Evolutionary conservation across 2,888 invertebrate genomes (phyloP).

Genomic region (Blastobasis adustella): DNA sequence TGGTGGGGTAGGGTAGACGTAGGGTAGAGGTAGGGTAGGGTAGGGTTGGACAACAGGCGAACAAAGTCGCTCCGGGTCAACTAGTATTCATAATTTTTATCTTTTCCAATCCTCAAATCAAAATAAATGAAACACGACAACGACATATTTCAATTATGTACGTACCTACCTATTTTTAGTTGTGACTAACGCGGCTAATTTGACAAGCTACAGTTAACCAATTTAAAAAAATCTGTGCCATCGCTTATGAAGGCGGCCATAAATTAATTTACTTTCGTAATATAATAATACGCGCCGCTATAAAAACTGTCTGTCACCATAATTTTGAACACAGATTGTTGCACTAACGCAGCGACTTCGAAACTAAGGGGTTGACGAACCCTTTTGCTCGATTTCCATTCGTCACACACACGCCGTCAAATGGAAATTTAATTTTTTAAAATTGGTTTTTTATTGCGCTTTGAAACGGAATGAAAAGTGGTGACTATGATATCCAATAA

Average conservation of each 20-base stretch:
- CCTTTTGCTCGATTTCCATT: constrained; percentile 56
- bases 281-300: constrained; percentile 50
- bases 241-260: constrained; percentile 51
- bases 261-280: constrained; percentile 62
- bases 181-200: too few species aligned
- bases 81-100: too few species aligned
- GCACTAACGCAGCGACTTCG: constrained; percentile 50
- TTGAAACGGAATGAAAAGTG: constrained; percentile 41
- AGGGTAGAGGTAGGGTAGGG: too few species aligned
- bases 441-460: constrained; percentile 65
- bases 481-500: constrained; percentile 12
- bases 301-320: constrained; percentile 66
- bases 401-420: constrained; percentile 68
- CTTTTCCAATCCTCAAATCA: too few species aligned
- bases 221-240: constrained; percentile 42
- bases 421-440: constrained; percentile 66
- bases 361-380: constrained; percentile 57
- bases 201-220: constrained; percentile 12
- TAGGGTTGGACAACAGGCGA: too few species aligned
- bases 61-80: too few species aligned
- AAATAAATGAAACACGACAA: too few species aligned
- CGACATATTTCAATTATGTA: too few species aligned
- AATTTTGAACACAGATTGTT: constrained; percentile 69
- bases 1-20: too few species aligned
- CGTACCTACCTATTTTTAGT: too few species aligned